Evolutionary conservation across 2,888 invertebrate genomes (phyloP).

Genomic region (Tinea semifulvella): DNA sequence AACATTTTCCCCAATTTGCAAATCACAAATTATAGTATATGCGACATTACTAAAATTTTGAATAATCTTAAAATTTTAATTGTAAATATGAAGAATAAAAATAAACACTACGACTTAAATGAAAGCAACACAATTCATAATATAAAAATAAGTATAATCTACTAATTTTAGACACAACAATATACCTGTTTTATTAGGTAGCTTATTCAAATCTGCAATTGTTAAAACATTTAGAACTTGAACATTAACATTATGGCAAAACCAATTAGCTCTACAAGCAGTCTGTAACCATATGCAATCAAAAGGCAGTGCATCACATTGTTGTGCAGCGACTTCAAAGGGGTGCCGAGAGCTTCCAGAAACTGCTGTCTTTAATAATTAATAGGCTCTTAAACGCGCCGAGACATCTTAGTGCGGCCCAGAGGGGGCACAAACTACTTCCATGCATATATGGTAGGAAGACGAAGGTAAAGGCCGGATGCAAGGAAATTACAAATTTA

Average conservation of each 20-base stretch:
- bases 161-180: too few species aligned
- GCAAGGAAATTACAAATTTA: constrained; percentile 9
- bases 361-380: constrained; percentile 58
- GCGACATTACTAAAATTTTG: too few species aligned
- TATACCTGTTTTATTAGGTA: too few species aligned
- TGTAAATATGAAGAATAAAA: too few species aligned
- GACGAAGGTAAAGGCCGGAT: constrained; percentile 14
- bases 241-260: background rate
- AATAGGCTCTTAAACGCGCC: constrained; percentile 62
- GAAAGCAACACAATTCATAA: too few species aligned
- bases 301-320: constrained; percentile 43
- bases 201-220: too few species aligned
- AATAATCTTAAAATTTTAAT: too few species aligned
- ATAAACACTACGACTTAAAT: too few species aligned
- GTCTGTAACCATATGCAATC: constrained; percentile 36
- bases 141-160: too few species aligned
- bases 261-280: constrained; percentile 1
- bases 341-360: constrained; percentile 45
- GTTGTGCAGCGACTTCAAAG: constrained; percentile 60
- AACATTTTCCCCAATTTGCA: too few species aligned
- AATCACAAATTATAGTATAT: too few species aligned
- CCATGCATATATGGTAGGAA: constrained; percentile 38
- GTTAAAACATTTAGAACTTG: background rate
- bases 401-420: constrained; percentile 52
- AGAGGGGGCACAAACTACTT: constrained; percentile 47